Conservation (phyloP, 1,140 invertebrate species). For the Drosophila setifemur region DNA sequence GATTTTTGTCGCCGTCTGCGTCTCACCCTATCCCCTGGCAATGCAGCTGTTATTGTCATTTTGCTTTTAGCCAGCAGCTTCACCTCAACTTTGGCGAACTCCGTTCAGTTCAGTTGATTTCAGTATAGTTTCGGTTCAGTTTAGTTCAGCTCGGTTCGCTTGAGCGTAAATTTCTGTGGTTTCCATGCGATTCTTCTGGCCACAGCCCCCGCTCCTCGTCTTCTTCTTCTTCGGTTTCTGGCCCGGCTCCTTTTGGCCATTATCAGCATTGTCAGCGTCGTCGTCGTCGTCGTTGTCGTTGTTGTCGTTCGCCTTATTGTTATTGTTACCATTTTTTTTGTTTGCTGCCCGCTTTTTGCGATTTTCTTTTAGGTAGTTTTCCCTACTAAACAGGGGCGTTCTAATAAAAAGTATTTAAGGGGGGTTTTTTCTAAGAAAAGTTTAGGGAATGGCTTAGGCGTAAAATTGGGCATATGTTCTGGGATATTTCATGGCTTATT, state of each 20-base stretch:
- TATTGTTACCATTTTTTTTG: conserved; percentile 20
- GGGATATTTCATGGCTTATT: too few relatives aligned
- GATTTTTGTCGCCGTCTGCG: conserved; percentile 18
- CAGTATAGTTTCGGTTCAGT: conserved; percentile 21
- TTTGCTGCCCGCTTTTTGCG: conserved; percentile 29
- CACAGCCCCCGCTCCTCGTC: neutral
- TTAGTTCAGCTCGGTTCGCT: conserved; percentile 32
- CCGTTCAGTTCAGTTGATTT: conserved; percentile 26
- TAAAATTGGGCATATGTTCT: too few relatives aligned
- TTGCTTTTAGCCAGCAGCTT: conserved; percentile 65
- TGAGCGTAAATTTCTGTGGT: conserved; percentile 67
- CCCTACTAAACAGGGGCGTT: neutral
- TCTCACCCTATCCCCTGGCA: conserved; percentile 1
- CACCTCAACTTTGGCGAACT: conserved; percentile 42
- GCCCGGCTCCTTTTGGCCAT: conserved; percentile 3
- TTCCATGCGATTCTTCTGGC: conserved; percentile 53
- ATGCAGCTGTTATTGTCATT: conserved; percentile 80
- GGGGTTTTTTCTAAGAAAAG: too few relatives aligned
- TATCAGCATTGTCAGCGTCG: conserved; percentile 52
- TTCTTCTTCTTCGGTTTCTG: conserved; percentile 6
- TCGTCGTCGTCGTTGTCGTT: too few relatives aligned
- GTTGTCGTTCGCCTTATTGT: conserved; percentile 32
- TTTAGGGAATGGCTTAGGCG: too few relatives aligned
- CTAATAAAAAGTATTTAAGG: neutral
- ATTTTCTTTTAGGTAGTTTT: conserved; percentile 48